phyloP scores from a whole-genome alignment of 2,113 vertebrate species.

The Tragelaphus strepsiceros region DNA sequence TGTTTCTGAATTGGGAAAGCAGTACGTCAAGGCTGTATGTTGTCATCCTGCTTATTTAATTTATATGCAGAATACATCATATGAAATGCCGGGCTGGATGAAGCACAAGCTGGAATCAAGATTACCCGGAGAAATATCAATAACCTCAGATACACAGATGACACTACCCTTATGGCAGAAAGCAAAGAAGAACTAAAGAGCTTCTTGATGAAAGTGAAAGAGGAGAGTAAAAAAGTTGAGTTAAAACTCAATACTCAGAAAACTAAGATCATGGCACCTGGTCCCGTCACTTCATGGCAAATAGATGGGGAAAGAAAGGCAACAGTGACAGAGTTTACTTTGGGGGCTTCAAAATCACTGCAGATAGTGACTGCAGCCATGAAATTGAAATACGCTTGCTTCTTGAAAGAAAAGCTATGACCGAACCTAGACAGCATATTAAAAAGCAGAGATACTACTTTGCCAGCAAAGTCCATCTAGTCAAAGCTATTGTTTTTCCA shows the following conservation, averaged over 20 bases:
- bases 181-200: neutral
- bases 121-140: neutral
- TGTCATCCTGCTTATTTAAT: neutral
- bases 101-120: neutral
- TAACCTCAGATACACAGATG: neutral
- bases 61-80: neutral
- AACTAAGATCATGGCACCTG: neutral
- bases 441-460: neutral
- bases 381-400: neutral
- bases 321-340: neutral
- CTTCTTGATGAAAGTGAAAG: neutral
- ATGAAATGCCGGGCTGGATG: neutral
- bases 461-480: neutral
- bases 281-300: neutral
- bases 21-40: neutral
- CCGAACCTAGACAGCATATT: neutral
- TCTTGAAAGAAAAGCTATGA: neutral
- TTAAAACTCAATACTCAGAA: neutral
- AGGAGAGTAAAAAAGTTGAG: neutral
- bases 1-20: neutral
- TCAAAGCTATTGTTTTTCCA: neutral
- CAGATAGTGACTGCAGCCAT: neutral
- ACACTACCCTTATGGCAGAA: neutral
- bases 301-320: neutral
- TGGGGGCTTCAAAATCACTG: neutral